Evolutionary conservation across 2,113 vertebrate genomes (phyloP).

Genomic region (Dolichotis patagonum): DNA sequence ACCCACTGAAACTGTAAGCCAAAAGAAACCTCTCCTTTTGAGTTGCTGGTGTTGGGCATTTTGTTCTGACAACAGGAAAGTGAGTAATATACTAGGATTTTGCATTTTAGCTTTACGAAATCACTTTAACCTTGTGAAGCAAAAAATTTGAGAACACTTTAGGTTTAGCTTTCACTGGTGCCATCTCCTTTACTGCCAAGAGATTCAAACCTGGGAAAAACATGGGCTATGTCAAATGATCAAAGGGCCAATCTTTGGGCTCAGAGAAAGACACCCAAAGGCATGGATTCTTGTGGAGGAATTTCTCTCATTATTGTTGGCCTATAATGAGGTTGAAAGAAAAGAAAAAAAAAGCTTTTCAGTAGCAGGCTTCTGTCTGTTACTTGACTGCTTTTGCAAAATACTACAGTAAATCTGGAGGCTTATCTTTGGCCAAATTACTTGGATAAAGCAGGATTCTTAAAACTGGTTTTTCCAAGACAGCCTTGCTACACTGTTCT

Average conservation of each 20-base stretch:
- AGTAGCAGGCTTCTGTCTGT: neutral
- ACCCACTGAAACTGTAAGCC: neutral
- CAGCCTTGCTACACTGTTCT: neutral
- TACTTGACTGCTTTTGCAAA: constrained; percentile 46
- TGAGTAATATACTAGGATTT: neutral
- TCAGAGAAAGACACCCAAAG: neutral
- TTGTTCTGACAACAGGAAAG: neutral
- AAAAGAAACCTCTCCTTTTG: neutral
- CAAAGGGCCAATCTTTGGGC: neutral
- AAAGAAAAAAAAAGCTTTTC: neutral
- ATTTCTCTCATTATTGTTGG: neutral
- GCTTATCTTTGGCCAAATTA: neutral
- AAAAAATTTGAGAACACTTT: neutral
- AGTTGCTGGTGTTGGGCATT: neutral
- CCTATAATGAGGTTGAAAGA: neutral
- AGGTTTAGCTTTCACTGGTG: neutral
- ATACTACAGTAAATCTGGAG: constrained; percentile 6
- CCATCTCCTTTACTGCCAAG: neutral
- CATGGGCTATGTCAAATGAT: neutral
- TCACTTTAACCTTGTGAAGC: constrained; percentile 8
- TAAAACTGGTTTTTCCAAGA: neutral
- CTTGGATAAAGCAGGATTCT: constrained; percentile 35
- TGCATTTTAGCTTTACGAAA: neutral
- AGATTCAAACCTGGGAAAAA: neutral
- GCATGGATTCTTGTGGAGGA: neutral